Conservation (phyloP, 92 coral and sea anemone species). For the Isaurus tuberculatus region DNA sequence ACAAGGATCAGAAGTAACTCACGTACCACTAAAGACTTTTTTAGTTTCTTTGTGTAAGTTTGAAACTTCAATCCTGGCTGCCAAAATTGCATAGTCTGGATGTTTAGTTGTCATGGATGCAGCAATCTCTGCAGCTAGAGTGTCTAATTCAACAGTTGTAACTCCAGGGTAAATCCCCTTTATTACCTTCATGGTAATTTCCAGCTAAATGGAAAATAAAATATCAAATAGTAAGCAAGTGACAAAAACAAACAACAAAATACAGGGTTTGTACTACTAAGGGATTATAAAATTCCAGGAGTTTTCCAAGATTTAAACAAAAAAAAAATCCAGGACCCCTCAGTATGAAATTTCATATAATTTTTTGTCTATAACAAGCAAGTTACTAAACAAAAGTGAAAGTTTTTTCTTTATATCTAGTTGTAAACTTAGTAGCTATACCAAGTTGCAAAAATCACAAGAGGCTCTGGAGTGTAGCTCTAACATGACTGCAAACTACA, state of each 20-base stretch:
- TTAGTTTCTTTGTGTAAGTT: constrained; percentile 97
- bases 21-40: constrained; percentile 89
- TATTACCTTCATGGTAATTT: constrained; percentile 84
- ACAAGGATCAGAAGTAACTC: background rate
- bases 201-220: constrained; percentile 58
- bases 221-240: background rate
- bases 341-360: too few relatives aligned
- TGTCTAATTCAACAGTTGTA: constrained; percentile 90
- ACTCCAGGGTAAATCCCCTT: constrained; percentile 93
- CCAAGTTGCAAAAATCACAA: too few relatives aligned
- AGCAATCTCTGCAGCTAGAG: constrained; percentile 94
- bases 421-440: too few relatives aligned
- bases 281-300: too few relatives aligned
- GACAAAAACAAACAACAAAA: background rate
- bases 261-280: too few relatives aligned
- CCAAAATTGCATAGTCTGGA: constrained; percentile 95
- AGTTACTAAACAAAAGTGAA: too few relatives aligned
- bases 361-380: too few relatives aligned
- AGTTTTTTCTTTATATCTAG: too few relatives aligned
- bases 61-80: constrained; percentile 96
- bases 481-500: too few relatives aligned
- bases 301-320: too few relatives aligned
- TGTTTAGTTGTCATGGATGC: constrained; percentile 98
- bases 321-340: too few relatives aligned
- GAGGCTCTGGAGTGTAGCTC: too few relatives aligned